Evolutionary conservation across 2,888 invertebrate genomes (phyloP).

Genomic region (Pristionchus arcanus): DNA sequence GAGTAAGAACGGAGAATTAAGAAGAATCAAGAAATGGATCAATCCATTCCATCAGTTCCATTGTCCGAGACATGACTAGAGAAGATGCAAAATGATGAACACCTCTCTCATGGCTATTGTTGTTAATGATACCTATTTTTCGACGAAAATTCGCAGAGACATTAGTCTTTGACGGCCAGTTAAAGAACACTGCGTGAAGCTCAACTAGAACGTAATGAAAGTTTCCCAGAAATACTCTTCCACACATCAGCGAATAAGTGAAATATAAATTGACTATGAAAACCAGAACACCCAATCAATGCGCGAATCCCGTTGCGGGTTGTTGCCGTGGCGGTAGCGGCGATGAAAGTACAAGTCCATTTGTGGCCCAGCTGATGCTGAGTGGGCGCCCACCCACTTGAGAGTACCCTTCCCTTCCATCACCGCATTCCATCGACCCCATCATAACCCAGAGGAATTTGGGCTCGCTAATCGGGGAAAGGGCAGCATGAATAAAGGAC

Average conservation of each 20-base stretch:
- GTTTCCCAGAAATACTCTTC: too few species aligned
- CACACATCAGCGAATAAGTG: neutral
- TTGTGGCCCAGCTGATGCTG: neutral
- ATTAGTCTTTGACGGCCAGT: too few species aligned
- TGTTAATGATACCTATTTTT: too few species aligned
- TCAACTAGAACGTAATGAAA: too few species aligned
- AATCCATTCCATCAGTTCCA: neutral
- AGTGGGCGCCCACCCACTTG: neutral
- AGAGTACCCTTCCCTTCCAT: neutral
- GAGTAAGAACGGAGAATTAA: neutral
- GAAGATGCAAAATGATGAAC: too few species aligned
- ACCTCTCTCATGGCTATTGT: too few species aligned
- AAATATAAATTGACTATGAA: too few species aligned
- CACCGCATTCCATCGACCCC: neutral
- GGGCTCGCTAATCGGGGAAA: neutral
- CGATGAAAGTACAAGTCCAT: constrained; percentile 36
- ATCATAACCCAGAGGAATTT: neutral
- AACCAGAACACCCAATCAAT: neutral
- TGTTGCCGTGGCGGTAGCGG: too few species aligned
- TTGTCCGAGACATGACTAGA: too few species aligned
- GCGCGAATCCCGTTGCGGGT: neutral
- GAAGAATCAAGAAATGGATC: neutral
- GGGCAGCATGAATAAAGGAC: too few species aligned
- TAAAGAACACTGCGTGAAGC: too few species aligned
- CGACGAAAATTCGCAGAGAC: too few species aligned